phyloP scores from a whole-genome alignment of 2,888 invertebrate genomes.

The Hydropsyche betteni region DNA sequence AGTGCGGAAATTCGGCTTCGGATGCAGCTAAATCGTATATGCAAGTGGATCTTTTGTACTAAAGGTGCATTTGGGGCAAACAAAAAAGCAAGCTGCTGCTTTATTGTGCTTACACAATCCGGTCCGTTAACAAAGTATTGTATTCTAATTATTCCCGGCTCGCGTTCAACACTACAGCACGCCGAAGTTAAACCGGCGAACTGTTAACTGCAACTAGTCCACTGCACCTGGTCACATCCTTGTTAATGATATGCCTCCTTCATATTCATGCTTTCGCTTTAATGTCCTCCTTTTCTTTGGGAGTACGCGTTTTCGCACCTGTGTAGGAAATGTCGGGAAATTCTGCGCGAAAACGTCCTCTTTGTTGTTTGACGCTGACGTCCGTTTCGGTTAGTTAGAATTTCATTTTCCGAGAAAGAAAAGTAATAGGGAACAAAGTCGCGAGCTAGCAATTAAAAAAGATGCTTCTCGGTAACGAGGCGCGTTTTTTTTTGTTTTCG shows the following conservation, averaged over 20 bases:
- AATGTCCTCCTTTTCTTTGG: background rate
- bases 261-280: conserved; percentile 1
- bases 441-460: conserved; percentile 15
- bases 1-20: background rate
- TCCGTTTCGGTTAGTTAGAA: too few relatives aligned
- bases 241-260: background rate
- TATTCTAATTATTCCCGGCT: conserved; percentile 43
- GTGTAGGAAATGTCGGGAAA: too few relatives aligned
- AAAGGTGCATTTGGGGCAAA: conserved; percentile 33
- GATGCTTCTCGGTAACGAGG: conserved; percentile 9
- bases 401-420: background rate
- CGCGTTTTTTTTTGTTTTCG: background rate
- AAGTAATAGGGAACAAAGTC: background rate
- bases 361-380: too few relatives aligned
- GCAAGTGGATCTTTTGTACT: conserved; percentile 29
- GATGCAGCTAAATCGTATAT: background rate
- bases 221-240: conserved; percentile 4
- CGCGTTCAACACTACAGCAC: conserved; percentile 36
- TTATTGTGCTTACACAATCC: conserved; percentile 32
- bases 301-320: too few relatives aligned
- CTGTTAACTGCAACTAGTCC: background rate
- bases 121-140: conserved; percentile 43
- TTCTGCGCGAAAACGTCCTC: too few relatives aligned
- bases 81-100: conserved; percentile 35
- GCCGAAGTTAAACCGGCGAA: background rate